Evolutionary conservation across 2,888 invertebrate genomes (phyloP), one percentile per base, ranked within the genome.

Genomic region (Lithophane leautieri): DNA sequence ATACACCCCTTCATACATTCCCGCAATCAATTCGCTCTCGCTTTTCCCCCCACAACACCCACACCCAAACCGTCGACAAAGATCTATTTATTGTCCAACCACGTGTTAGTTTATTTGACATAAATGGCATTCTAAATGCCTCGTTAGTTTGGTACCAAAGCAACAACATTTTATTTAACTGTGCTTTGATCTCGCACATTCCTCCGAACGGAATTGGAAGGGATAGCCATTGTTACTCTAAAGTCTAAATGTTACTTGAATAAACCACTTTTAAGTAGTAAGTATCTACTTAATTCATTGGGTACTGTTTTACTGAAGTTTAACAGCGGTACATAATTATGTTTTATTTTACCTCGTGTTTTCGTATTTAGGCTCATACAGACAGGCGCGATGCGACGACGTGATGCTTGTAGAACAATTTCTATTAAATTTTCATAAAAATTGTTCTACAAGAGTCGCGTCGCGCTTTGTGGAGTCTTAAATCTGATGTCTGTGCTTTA

Each of bases 21-120:
- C 9, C 60, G 34, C 34, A 60, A 34, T 34, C 34, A 34, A 77
- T 74, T 79, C 89, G 88, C 89, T 82, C 34, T 73, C 88, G 86
- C 89, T 70, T 63, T 86, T 76, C 83, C 76, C 28, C 54, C 70
- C 73, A 85, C 88, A 60, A 61, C 40, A 47, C 12, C 81, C 86
- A 0, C 70, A 76, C 69, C 81, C 69, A 56, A 78, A 70, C 82
- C 82, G 85, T 87, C 90, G 89, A 90, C 94, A 90, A 84, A 93
- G 93, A 94, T 95, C 94, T 95, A 95, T 95, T 95, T 95, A 95
- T 95, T 93, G 92, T 92, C 90, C 73, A 78, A 90, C 88, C 93
- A 93, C 94, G 95, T 94, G 95, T 94, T 94, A 93, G 90, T 95
- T 94, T 94, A 94, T 95, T 95, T 95, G 94, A 95, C 94, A 94